Base-by-base conservation (phyloP, 92 coral and sea anemone species). In the Plumapathes pennacea region DNA sequence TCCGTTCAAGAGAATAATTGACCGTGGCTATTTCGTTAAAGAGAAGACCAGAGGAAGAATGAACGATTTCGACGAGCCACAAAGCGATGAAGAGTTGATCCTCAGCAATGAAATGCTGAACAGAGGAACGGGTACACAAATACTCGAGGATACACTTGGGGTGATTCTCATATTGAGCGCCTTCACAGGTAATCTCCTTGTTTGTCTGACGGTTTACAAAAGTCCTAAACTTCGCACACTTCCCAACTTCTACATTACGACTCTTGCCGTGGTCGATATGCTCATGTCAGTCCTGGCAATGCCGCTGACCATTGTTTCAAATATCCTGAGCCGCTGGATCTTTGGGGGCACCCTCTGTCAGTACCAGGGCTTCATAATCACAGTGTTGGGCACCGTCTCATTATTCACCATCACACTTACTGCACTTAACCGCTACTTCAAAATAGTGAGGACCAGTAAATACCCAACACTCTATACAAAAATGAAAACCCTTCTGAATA, bases 201-300 rank as follows among this genome's bases (percentile, higher is more conserved):
- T 55, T 32, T 32, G 34, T 10, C 38, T 43, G 31, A 32, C 62
- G 12, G 62, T 55, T 1, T 20, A 36, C 4, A 6, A 32, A 17
- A 55, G 38, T 55, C 62, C 46, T 10, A 43, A 46, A 10, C 47
- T 55, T 43, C 62, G 62, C 46, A 55, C 62, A 4, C 34, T 33
- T 30, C 62, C 46, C 19, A 55, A 55, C 17, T 55, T 34, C 62
- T 55, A 55, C 62, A 32, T 55, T 21, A 34, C 46, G 20, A 46
- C 62, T 20, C 38, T 55, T 12, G 62, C 46, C 11, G 10, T 19
- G 5, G 38, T 46, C 17, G 46, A 55, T 36, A 10, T 33, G 62
- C 46, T 55, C 62, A 55, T 55, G 62, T 33, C 62, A 55, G 13
- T 55, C 22, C 62, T 55, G 10, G 62, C n/a, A 17, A 55, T 55